Evolutionary conservation across 1,140 invertebrate species (phyloP).

Genomic region (Euwallacea similis): DNA sequence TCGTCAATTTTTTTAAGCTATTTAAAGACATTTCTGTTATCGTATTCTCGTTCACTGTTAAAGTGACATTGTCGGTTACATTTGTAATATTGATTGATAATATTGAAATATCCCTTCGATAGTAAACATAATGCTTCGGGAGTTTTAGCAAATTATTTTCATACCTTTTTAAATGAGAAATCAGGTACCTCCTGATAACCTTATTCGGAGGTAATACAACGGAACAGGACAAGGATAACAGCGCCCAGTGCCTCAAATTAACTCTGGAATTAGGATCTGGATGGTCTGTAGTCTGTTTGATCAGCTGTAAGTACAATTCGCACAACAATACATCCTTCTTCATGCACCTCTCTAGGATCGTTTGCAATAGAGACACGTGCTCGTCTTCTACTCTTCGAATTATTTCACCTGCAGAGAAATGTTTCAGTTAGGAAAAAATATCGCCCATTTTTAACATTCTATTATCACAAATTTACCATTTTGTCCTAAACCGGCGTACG

Average conservation of each 20-base stretch:
- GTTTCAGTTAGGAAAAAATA: too few relatives aligned
- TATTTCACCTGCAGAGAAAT: slow-evolving; percentile 44
- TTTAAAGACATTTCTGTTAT: too few relatives aligned
- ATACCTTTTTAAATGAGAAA: slow-evolving; percentile 80
- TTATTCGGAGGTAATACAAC: slow-evolving; percentile 84
- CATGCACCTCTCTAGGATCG: slow-evolving; percentile 87
- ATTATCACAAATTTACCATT: slow-evolving; percentile 56
- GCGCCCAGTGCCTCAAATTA: slow-evolving; percentile 88
- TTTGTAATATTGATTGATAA: too few relatives aligned
- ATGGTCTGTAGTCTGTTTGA: slow-evolving; percentile 90
- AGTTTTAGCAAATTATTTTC: neutral
- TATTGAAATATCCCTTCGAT: too few relatives aligned
- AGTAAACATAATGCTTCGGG: too few relatives aligned
- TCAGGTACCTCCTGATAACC: slow-evolving; percentile 82
- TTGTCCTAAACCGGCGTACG: slow-evolving; percentile 82
- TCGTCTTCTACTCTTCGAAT: slow-evolving; percentile 75
- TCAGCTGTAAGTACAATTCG: slow-evolving; percentile 90
- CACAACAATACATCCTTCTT: slow-evolving; percentile 83
- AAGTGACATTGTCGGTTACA: too few relatives aligned
- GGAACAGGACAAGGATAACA: slow-evolving; percentile 85
- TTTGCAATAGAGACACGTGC: slow-evolving; percentile 84
- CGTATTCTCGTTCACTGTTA: too few relatives aligned
- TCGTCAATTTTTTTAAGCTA: too few relatives aligned
- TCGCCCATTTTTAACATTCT: too few relatives aligned
- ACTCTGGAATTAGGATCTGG: slow-evolving; percentile 87